phyloP scores from a whole-genome alignment of 2,797 vertebrate genomes.

The Hemibagrus guttatus region DNA sequence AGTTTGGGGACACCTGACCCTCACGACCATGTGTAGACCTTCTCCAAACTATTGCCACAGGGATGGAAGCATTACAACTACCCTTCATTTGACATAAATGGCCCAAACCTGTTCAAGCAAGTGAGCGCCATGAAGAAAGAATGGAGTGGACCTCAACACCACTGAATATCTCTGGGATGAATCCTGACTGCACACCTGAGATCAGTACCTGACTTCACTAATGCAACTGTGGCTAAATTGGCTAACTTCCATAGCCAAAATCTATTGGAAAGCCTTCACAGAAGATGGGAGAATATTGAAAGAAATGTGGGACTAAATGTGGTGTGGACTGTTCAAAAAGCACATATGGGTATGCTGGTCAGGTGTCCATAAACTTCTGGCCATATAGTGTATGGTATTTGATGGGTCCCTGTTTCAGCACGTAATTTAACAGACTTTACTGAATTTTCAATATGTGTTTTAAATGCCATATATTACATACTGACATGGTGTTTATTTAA shows the following conservation, averaged over 20 bases:
- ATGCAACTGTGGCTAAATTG: background rate
- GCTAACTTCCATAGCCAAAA: background rate
- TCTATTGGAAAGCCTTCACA: background rate
- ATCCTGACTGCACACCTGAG: background rate
- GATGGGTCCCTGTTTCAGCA: background rate
- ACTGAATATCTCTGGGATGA: background rate
- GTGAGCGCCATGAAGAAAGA: too few species aligned
- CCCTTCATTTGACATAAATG: too few species aligned
- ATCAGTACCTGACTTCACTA: background rate
- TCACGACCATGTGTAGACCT: background rate
- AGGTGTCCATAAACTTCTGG: background rate
- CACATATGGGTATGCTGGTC: background rate
- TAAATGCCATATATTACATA: background rate
- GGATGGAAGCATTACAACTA: too few species aligned
- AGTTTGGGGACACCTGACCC: background rate
- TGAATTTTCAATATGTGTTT: background rate
- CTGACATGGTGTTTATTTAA: background rate
- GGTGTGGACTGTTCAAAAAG: background rate
- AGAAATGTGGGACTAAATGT: background rate
- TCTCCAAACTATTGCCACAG: background rate
- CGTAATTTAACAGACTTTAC: background rate
- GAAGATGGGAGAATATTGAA: too few species aligned
- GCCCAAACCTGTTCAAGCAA: too few species aligned
- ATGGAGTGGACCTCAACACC: background rate
- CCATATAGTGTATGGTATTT: background rate